A percentile compares a stretch with the other conserved stretches of the same genome.
Conservation (phyloP, 2,797 vertebrate species). For the Megalops cyprinoides region DNA sequence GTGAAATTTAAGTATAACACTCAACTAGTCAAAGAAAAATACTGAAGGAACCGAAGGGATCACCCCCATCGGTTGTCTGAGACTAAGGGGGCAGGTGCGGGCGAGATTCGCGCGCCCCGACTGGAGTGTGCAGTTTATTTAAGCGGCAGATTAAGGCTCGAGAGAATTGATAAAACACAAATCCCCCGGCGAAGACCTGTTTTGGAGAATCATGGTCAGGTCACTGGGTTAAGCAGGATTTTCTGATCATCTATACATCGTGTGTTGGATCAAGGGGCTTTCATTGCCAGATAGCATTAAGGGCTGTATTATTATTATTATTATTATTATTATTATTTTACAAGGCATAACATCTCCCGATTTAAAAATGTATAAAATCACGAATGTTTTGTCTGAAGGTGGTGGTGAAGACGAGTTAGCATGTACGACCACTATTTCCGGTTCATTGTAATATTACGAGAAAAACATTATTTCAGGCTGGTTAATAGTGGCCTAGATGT, state of each 20-base stretch:
- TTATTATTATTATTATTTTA: too few relatives aligned
- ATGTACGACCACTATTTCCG: neutral
- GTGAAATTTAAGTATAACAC: too few relatives aligned
- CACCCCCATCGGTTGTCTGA: neutral
- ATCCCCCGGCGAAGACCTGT: neutral
- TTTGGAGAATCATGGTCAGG: neutral
- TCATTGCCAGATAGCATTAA: neutral
- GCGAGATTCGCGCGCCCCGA: neutral
- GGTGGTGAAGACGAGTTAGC: neutral
- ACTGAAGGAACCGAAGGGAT: too few relatives aligned
- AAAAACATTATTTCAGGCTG: neutral
- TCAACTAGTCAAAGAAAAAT: too few relatives aligned
- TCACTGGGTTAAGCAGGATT: conserved; percentile 2
- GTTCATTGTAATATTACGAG: neutral
- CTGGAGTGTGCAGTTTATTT: neutral
- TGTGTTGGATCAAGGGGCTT: neutral
- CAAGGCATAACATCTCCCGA: neutral
- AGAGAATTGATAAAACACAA: neutral
- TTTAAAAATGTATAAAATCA: neutral
- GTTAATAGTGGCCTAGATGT: neutral
- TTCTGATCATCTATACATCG: neutral
- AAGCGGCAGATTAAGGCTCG: neutral
- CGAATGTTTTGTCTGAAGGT: neutral
- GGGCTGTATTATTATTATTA: neutral
- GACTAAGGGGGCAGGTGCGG: neutral